Evolutionary conservation across 2,797 vertebrate genomes (phyloP), one percentile per base, ranked within the genome.

Genomic region (Prunella strophiata): DNA sequence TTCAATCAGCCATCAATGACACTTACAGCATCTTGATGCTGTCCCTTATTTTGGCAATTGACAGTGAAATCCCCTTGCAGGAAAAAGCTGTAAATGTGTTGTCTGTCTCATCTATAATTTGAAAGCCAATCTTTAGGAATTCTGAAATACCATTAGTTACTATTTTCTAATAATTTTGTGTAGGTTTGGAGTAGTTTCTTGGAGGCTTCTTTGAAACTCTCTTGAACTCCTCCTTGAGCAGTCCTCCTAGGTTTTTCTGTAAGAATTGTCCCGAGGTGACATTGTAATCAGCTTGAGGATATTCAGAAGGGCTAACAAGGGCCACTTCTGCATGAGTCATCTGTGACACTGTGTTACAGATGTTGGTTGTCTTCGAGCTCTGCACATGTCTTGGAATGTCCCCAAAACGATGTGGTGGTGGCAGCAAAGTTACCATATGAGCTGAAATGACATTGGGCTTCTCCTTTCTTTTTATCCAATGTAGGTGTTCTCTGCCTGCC

Each of bases 401-500:
- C 76, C n/a, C 34, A 34, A 8, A 89, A 32, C 0, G 0, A 34
- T 48, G 52, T 26, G 22, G 20, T 38, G 22, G n/a, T 67, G 71
- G 23, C 66, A 79, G 38, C 38, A 40, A 74, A 81, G 65, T 79
- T 47, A 17, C 61, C 19, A 3, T 36, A 26, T 14, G 25, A 15
- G 4, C 78, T 85, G 68, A 84, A 93, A 34, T 96, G 8, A 96
- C 52, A 25, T 7, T 25, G 21, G 25, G 11, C 22, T 87, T 82
- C 38, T 57, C 38, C 61, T 80, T 94, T 90, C 52, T 67, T 75
- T 95, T 89, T 72, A 72, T 80, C 62, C 32, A 29, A 80, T 92
- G 20, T 96, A 99, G 99, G 99, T 97, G 98, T 99, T 96, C 99
- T 99, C 76, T 98, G 98, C 97, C 98, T 99, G 95, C 99, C 99